Evolutionary conservation across 1,140 invertebrate genomes (phyloP), one percentile per base, ranked within the genome.

Genomic region (Branchinecta lynchi): DNA sequence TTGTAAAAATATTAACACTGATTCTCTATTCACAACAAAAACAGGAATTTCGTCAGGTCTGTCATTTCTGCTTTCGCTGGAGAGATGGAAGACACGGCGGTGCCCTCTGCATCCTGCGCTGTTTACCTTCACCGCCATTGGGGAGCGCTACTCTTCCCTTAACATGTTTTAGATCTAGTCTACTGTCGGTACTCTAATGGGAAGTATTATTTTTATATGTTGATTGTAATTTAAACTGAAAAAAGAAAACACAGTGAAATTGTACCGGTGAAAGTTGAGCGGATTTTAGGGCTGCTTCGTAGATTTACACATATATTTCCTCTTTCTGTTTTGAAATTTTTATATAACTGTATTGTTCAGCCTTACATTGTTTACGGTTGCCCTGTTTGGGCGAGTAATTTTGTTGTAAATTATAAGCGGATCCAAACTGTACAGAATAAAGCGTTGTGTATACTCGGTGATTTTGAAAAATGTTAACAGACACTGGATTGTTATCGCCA

Each of bases 241-340:
- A 51, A 51, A 51, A 51, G 9, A 51, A 51, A 51, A n/a, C 46
- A 51, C 46, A 51, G 46, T 51, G 46, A 51, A 51, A 51, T 51
- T 51, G 46, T 51, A 51, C n/a, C n/a, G 46, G 46, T n/a, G n/a
- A 51, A 51, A 51, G 46, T 51, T 51, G 9, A 9, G n/a, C 46
- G 46, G 46, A n/a, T 9, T 51, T n/a, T 51, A n/a, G n/a, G n/a
- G 46, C 46, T 51, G 46, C 46, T 51, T 51, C 46, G n/a, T 51
- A 51, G 46, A 51, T 43, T 20, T 43, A 67, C 8, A 17, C 66
- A 67, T 67, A 12, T 17, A 9, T 67, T 20, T 67, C 8, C 43
- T 43, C 8, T 67, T 67, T 17, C 66, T 9, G 66, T 67, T 17
- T 43, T 67, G 17, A 67, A 67, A 67, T 8, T 20, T 67, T 67